Conservation (phyloP, 2,797 vertebrate species). For the Acipenser oxyrinchus region DNA sequence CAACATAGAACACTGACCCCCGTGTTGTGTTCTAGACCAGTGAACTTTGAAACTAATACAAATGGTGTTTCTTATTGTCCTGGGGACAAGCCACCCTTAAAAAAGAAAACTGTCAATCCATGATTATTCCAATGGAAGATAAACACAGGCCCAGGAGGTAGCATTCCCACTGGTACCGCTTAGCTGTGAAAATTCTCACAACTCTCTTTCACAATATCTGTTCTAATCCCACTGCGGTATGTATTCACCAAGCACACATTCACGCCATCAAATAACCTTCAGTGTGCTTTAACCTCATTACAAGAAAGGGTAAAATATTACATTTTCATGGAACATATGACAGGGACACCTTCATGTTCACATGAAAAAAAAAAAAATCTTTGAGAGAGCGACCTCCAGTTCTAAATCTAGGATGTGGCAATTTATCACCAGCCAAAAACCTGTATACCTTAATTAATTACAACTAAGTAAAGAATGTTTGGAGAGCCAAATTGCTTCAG, state of each 20-base stretch:
- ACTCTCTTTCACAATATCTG: conserved; percentile 47
- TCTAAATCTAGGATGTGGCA: conserved; percentile 59
- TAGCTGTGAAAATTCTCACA: conserved; percentile 47
- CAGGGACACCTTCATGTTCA: conserved; percentile 70
- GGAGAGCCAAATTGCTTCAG: conserved; percentile 74
- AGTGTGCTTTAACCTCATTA: too few species aligned
- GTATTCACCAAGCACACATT: too few species aligned
- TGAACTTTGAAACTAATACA: conserved; percentile 79
- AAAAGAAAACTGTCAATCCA: conserved; percentile 66
- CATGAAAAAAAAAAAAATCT: conserved; percentile 62
- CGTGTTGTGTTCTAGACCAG: conserved; percentile 67
- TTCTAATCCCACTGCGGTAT: too few species aligned
- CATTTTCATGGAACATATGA: conserved; percentile 49
- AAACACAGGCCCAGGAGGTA: conserved; percentile 61
- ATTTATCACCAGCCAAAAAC: conserved; percentile 72
- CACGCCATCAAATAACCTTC: too few species aligned
- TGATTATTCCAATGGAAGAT: conserved; percentile 74
- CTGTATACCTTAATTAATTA: conserved; percentile 71
- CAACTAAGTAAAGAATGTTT: conserved; percentile 79
- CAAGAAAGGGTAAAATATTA: conserved; percentile 47
- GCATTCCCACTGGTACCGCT: conserved; percentile 40
- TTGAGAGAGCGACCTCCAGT: conserved; percentile 58
- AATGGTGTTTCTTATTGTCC: conserved; percentile 73
- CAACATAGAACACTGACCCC: conserved; percentile 56
- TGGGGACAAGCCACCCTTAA: conserved; percentile 55